Conservation (phyloP, 2,797 vertebrate species). For the Melanotaenia pygmaea region DNA sequence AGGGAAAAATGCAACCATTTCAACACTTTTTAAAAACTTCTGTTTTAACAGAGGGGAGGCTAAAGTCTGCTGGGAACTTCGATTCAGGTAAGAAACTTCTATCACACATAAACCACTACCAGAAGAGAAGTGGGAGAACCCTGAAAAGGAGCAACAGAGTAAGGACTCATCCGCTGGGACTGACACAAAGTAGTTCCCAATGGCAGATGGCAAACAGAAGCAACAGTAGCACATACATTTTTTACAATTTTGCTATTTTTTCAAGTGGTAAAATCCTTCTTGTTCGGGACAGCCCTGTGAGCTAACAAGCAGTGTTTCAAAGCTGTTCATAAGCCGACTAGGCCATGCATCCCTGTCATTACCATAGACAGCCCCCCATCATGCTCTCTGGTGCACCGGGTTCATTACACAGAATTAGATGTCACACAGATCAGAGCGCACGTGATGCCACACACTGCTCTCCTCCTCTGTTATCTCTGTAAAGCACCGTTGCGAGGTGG, state of each 20-base stretch:
- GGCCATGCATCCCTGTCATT: slow-evolving; percentile 71
- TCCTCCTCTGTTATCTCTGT: slow-evolving; percentile 75
- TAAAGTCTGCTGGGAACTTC: slow-evolving; percentile 14
- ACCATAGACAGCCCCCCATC: slow-evolving; percentile 73
- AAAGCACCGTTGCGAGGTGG: slow-evolving; percentile 70
- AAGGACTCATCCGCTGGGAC: neutral
- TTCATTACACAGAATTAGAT: slow-evolving; percentile 82
- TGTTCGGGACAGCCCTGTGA: slow-evolving; percentile 39
- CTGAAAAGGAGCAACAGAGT: neutral
- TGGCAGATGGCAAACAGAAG: neutral
- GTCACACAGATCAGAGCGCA: slow-evolving; percentile 78
- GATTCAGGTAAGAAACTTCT: slow-evolving; percentile 13
- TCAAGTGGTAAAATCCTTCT: slow-evolving; percentile 33
- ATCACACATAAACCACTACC: neutral
- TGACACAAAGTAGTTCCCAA: neutral
- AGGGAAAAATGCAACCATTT: neutral
- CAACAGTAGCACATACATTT: neutral
- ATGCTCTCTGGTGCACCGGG: slow-evolving; percentile 70
- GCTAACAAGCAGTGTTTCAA: slow-evolving; percentile 53
- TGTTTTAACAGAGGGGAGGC: neutral
- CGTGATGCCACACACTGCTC: slow-evolving; percentile 74
- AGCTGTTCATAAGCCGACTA: slow-evolving; percentile 63
- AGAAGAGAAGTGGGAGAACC: neutral
- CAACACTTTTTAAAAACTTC: neutral
- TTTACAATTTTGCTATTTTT: slow-evolving; percentile 13